Evolutionary conservation across 1,140 invertebrate genomes (phyloP).

Genomic region (Zaprionus gabonicus): DNA sequence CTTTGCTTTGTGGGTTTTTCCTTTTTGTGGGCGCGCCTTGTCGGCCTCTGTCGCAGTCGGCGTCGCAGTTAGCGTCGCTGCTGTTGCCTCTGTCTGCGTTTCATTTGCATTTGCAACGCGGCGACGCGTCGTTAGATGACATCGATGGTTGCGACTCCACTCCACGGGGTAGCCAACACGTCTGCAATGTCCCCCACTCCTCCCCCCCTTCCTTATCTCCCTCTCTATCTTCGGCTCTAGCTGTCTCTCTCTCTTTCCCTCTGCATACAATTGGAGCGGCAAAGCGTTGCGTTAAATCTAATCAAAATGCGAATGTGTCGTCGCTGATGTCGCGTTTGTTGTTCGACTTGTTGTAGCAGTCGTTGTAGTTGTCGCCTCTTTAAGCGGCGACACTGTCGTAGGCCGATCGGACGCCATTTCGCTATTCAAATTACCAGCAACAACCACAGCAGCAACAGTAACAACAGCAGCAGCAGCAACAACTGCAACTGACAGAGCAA

Average conservation of each 20-base stretch:
- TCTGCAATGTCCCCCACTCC: slow-evolving; percentile 8
- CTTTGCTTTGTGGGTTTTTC: slow-evolving; percentile 71
- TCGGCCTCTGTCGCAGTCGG: slow-evolving; percentile 23
- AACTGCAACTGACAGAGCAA: slow-evolving; percentile 4
- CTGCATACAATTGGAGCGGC: slow-evolving; percentile 69
- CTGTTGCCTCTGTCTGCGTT: slow-evolving; percentile 18
- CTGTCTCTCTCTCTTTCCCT: slow-evolving; percentile 9
- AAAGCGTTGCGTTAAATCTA: slow-evolving; percentile 74
- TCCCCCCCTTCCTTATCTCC: background rate
- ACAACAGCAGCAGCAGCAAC: slow-evolving; percentile 24
- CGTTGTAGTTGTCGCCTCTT: slow-evolving; percentile 62
- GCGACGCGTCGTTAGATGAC: slow-evolving; percentile 64
- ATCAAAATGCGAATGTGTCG: slow-evolving; percentile 74
- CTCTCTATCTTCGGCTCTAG: background rate
- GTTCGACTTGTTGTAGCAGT: slow-evolving; percentile 48
- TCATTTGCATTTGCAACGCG: slow-evolving; percentile 68
- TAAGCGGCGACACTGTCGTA: slow-evolving; percentile 41
- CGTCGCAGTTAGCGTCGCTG: background rate
- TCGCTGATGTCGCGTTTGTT: slow-evolving; percentile 42
- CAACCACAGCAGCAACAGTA: slow-evolving; percentile 34
- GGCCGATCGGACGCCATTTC: slow-evolving; percentile 65
- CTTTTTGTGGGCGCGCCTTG: slow-evolving; percentile 71
- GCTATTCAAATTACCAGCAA: slow-evolving; percentile 73
- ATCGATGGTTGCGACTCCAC: slow-evolving; percentile 36
- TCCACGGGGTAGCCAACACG: slow-evolving; percentile 45